A percentile compares a stretch with the other conserved stretches of the same genome.
These are phyloP conservation scores for Tenthredo scrophulariae DNA, from an alignment of 2,888 invertebrate species.

Conservation along the genomic window DNA sequence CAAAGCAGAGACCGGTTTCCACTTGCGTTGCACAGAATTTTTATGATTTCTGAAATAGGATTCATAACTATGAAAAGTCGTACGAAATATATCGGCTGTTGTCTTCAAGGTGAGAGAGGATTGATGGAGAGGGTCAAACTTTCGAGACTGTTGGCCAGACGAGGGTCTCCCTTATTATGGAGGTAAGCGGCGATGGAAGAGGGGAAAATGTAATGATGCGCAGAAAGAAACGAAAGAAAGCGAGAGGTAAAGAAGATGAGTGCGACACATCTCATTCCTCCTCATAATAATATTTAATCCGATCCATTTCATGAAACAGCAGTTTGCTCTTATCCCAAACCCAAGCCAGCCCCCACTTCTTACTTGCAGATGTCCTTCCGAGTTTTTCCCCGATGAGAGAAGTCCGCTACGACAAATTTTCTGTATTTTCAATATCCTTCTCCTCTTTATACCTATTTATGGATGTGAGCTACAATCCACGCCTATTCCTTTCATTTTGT, in stretches of 20 bases:
- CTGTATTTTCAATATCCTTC: constrained; percentile 40
- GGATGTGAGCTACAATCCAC: not conserved
- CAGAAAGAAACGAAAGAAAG: constrained; percentile 51
- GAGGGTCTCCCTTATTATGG: constrained; percentile 48
- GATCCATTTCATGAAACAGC: constrained; percentile 76
- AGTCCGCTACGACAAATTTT: constrained; percentile 60
- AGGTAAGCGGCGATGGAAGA: constrained; percentile 36
- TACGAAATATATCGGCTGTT: not conserved
- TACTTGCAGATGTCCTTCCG: constrained; percentile 66
- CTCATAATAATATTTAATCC: constrained; percentile 78
- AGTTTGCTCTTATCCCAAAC: constrained; percentile 74
- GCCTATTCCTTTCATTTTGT: not conserved
- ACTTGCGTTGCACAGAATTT: not conserved
- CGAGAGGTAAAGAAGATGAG: constrained; percentile 59
- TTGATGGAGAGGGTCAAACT: constrained; percentile 67
- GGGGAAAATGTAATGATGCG: constrained; percentile 42
- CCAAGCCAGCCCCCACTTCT: not conserved
- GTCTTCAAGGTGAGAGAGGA: not conserved
- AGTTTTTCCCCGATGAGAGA: constrained; percentile 64
- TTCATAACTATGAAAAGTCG: not conserved
- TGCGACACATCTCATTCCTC: constrained; percentile 73
- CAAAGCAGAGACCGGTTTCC: too few species aligned
- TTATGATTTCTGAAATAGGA: not conserved
- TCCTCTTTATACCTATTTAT: not conserved
- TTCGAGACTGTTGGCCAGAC: constrained; percentile 67